These are phyloP conservation scores for Manis crassicaudata DNA, from an alignment of 2,797 vertebrate genomes.

Conservation along the genomic window DNA sequence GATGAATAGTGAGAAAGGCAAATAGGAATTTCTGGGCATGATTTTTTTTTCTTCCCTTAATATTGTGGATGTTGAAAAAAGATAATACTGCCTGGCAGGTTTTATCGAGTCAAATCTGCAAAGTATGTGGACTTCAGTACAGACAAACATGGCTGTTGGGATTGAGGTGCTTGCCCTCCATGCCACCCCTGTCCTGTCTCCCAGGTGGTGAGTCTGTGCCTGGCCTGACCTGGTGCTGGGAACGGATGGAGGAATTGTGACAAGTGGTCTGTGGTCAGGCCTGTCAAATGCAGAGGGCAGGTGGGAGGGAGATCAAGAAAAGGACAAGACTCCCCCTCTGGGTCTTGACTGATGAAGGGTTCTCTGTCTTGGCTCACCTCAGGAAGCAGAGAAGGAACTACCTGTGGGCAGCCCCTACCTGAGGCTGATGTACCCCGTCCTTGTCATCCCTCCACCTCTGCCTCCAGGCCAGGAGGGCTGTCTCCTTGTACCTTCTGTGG, in stretches of 20 bases:
- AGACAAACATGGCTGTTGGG: background rate
- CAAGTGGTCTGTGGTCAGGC: background rate
- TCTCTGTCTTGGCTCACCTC: background rate
- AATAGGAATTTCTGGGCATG: constrained; percentile 50
- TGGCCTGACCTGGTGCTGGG: background rate
- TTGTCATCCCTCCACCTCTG: background rate
- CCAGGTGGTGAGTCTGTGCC: background rate
- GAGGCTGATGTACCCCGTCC: background rate
- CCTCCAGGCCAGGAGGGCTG: background rate
- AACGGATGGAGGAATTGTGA: background rate
- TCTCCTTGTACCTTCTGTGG: background rate
- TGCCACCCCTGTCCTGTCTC: background rate
- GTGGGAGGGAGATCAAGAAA: background rate
- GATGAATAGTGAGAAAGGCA: constrained; percentile 37
- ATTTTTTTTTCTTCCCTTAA: background rate
- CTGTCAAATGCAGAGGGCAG: background rate
- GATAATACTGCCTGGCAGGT: background rate
- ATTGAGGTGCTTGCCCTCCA: background rate
- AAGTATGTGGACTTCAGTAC: background rate
- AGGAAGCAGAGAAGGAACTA: background rate
- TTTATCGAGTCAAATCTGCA: constrained; percentile 6
- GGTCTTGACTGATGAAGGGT: background rate
- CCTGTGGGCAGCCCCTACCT: background rate
- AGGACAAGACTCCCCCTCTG: background rate
- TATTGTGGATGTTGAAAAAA: constrained; percentile 30